phyloP scores from a whole-genome alignment of 92 coral and sea anemone genomes.

The Metridium senile region DNA sequence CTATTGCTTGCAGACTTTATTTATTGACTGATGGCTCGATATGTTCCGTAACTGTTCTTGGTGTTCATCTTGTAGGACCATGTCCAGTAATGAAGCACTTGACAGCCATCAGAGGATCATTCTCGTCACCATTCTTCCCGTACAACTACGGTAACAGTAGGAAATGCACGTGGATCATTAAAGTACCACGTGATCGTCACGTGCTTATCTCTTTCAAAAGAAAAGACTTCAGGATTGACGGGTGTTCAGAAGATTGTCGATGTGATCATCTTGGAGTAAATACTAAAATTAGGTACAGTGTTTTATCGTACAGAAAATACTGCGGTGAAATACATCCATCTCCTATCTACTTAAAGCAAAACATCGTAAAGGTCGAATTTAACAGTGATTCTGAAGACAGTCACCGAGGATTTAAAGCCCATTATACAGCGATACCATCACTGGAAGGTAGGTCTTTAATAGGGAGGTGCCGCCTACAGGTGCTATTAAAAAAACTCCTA shows the following conservation, averaged over 20 bases:
- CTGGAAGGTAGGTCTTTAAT: constrained; percentile 8
- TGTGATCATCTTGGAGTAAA: constrained; percentile 30
- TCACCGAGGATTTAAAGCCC: constrained; percentile 37
- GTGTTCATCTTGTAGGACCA: constrained; percentile 24
- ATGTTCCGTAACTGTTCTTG: too few relatives aligned
- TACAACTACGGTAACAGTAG: constrained; percentile 37
- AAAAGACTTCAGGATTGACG: constrained; percentile 27
- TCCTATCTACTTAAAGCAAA: constrained; percentile 18
- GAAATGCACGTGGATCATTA: constrained; percentile 39
- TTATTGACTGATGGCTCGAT: too few relatives aligned
- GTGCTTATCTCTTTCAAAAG: constrained; percentile 36
- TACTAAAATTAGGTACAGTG: background rate
- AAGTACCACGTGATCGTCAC: constrained; percentile 38
- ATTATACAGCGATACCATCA: constrained; percentile 10
- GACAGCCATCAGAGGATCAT: constrained; percentile 4
- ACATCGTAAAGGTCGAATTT: background rate
- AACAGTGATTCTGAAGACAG: constrained; percentile 14
- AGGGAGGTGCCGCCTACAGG: background rate
- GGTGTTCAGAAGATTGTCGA: constrained; percentile 27
- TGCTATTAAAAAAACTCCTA: too few relatives aligned
- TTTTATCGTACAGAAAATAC: constrained; percentile 15
- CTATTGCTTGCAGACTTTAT: too few relatives aligned
- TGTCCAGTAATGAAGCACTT: constrained; percentile 37
- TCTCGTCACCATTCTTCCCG: constrained; percentile 37
- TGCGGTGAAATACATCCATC: constrained; percentile 35